These are phyloP conservation scores for Helicolenus hilgendorfi DNA, from an alignment of 2,797 vertebrate genomes.

Conservation along the genomic window DNA sequence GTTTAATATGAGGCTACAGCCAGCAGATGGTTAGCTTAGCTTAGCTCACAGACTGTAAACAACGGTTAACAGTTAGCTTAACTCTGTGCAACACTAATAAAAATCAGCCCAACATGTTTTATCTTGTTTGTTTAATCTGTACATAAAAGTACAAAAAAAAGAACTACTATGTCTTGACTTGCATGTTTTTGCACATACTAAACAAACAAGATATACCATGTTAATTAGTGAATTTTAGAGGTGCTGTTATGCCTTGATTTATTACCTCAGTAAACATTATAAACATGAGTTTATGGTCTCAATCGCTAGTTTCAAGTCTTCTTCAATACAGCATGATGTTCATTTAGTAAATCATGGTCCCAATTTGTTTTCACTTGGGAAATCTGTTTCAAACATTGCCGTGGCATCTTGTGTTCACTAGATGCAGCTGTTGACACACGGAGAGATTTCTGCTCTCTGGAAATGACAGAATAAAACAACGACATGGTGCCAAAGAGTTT, in stretches of 20 bases:
- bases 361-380: neutral
- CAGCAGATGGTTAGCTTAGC: neutral
- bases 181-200: neutral
- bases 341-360: too few relatives aligned
- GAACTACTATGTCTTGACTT: neutral
- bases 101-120: neutral
- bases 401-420: slow-evolving; percentile 4
- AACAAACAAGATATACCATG: neutral
- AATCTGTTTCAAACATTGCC: neutral
- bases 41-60: neutral
- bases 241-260: neutral
- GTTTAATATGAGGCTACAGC: neutral
- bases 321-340: too few relatives aligned
- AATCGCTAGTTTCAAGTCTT: too few relatives aligned
- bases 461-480: neutral
- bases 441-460: neutral
- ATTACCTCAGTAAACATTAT: too few relatives aligned
- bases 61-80: neutral
- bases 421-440: slow-evolving; percentile 5
- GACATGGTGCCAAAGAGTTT: slow-evolving; percentile 8
- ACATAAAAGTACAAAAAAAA: neutral
- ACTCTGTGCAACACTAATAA: too few relatives aligned
- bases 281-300: too few relatives aligned
- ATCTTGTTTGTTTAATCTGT: neutral
- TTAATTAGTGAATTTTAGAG: neutral